A percentile compares a stretch with the other conserved stretches of the same genome.
Conservation (phyloP, 2,113 vertebrate genomes). For the Apteryx mantelli region DNA sequence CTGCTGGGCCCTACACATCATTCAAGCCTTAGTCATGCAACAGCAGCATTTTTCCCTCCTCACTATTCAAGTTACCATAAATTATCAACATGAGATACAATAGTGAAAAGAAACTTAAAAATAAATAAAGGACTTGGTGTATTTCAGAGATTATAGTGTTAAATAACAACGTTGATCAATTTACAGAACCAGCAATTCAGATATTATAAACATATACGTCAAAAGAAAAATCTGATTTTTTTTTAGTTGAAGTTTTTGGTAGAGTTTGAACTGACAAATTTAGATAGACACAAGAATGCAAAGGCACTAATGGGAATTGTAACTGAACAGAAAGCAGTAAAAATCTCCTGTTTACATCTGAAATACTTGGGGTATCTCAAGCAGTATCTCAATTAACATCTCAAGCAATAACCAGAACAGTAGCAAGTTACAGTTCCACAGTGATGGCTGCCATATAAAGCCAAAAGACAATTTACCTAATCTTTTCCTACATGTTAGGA, state of each 20-base stretch:
- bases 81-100: not conserved
- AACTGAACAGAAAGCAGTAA: not conserved
- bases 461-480: not conserved
- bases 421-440: not conserved
- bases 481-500: not conserved
- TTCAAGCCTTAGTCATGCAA: not conserved
- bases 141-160: not conserved
- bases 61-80: not conserved
- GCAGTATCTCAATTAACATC: conserved; percentile 2
- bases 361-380: conserved; percentile 20
- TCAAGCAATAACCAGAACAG: not conserved
- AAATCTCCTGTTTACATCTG: not conserved
- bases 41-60: not conserved
- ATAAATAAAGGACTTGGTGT: not conserved
- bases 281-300: conserved; percentile 13
- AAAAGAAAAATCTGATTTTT: not conserved
- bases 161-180: not conserved
- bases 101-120: not conserved
- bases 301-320: conserved; percentile 22
- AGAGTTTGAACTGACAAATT: conserved; percentile 13
- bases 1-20: not conserved
- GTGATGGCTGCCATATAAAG: not conserved
- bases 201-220: not conserved
- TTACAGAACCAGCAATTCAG: not conserved
- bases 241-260: not conserved